Conservation (phyloP, 2,888 invertebrate species). For the Hypolimnas misippus region DNA sequence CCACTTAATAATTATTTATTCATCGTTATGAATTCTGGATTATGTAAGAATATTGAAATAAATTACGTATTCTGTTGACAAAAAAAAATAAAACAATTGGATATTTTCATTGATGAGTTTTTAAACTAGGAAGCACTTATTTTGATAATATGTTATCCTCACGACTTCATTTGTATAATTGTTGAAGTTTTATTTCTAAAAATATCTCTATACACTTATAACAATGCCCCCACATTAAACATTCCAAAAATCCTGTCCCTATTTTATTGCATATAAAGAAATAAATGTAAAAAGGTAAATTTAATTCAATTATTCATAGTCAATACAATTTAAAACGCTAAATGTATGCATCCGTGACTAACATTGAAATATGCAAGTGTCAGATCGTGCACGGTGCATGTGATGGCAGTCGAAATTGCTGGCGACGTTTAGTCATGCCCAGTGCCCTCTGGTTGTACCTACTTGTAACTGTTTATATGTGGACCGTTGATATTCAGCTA, state of each 20-base stretch:
- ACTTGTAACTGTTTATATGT: slow-evolving; percentile 46
- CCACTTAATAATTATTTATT: too few species aligned
- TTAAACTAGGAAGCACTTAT: too few species aligned
- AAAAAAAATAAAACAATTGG: too few species aligned
- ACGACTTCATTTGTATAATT: too few species aligned
- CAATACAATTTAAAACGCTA: slow-evolving; percentile 41
- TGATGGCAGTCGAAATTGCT: slow-evolving; percentile 66
- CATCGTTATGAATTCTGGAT: too few species aligned
- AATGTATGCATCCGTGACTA: slow-evolving; percentile 66
- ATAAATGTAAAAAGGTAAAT: background rate
- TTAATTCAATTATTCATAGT: slow-evolving; percentile 36
- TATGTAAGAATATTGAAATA: too few species aligned
- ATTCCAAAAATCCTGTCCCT: background rate
- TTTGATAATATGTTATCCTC: too few species aligned
- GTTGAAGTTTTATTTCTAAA: too few species aligned
- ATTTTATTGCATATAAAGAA: too few species aligned
- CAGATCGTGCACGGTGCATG: slow-evolving; percentile 58
- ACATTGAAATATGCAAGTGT: slow-evolving; percentile 76
- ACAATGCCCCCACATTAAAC: background rate
- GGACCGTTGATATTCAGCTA: slow-evolving; percentile 47
- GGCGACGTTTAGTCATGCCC: slow-evolving; percentile 60
- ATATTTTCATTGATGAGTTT: too few species aligned
- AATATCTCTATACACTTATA: too few species aligned
- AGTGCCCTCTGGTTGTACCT: slow-evolving; percentile 52
- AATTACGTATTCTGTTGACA: too few species aligned